Conservation (phyloP, 2,113 vertebrate species). For the Perca flavescens region DNA sequence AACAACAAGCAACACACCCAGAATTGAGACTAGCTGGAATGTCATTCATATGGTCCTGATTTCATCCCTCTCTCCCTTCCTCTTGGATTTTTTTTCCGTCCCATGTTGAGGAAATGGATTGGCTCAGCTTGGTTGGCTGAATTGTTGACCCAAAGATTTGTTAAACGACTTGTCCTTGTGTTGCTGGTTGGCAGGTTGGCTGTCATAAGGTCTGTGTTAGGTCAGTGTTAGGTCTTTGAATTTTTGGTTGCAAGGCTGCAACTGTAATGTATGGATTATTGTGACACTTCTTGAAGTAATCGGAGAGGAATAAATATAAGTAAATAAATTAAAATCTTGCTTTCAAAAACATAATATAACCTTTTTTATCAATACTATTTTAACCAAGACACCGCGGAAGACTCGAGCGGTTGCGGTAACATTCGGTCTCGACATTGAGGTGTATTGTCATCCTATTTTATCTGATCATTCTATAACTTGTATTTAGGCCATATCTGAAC, state of each 20-base stretch:
- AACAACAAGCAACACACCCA: conserved; percentile 81
- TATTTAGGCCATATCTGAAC: no score
- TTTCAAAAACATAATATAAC: not conserved
- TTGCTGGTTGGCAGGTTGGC: not conserved
- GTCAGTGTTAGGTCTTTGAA: not conserved
- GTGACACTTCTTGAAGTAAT: not conserved
- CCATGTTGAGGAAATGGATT: conserved; percentile 19
- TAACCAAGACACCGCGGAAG: no score
- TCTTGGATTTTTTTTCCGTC: conserved; percentile 44
- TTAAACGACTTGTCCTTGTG: not conserved
- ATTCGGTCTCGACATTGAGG: no score
- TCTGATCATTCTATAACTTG: no score
- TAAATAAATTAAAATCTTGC: no score
- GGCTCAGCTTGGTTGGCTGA: conserved; percentile 7
- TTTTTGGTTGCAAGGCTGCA: not conserved
- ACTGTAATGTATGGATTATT: not conserved
- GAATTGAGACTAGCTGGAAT: conserved; percentile 68
- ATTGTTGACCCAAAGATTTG: conserved; percentile 9
- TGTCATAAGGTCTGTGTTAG: not conserved
- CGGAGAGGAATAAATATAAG: not conserved
- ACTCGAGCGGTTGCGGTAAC: no score
- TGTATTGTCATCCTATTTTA: no score
- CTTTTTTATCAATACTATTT: not conserved
- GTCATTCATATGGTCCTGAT: conserved; percentile 80
- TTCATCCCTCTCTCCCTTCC: conserved; percentile 58